Evolutionary conservation across 2,113 vertebrate species (phyloP).

Genomic region (Nematolebias whitei): DNA sequence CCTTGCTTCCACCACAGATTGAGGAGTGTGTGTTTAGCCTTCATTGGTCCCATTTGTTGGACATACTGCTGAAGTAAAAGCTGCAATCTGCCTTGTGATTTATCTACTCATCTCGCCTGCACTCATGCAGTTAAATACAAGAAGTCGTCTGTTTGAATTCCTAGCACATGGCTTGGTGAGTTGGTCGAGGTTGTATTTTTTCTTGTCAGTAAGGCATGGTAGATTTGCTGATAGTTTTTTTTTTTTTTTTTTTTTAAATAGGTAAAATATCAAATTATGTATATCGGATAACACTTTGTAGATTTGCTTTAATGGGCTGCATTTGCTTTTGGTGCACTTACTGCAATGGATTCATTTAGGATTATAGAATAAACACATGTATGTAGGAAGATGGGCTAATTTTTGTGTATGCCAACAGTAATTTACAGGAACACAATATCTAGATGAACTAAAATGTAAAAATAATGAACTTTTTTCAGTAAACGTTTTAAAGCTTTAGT

Average conservation of each 20-base stretch:
- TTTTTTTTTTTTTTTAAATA: no score
- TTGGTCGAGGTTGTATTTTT: slow-evolving; percentile 22
- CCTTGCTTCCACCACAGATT: slow-evolving; percentile 23
- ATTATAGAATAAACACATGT: not conserved
- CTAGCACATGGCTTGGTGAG: slow-evolving; percentile 80
- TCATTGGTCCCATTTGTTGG: slow-evolving; percentile 33
- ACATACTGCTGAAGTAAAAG: slow-evolving; percentile 33
- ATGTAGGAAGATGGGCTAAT: no score
- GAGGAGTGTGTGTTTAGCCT: slow-evolving; percentile 22
- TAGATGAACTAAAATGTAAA: no score
- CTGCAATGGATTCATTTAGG: not conserved
- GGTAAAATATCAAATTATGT: no score
- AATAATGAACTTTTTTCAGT: no score
- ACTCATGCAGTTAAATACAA: slow-evolving; percentile 73
- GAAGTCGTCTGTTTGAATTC: slow-evolving; percentile 80
- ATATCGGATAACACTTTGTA: no score
- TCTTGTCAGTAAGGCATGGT: not conserved
- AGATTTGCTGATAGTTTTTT: no score
- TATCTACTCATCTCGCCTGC: slow-evolving; percentile 12
- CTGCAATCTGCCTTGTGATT: slow-evolving; percentile 35
- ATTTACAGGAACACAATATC: no score
- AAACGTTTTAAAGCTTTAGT: no score
- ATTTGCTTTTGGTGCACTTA: not conserved
- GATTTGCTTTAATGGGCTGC: slow-evolving; percentile 1
- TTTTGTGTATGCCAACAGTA: no score